These are phyloP conservation scores for Meteorus cinctellus DNA, from an alignment of 2,888 invertebrate genomes.

Conservation along the genomic window DNA sequence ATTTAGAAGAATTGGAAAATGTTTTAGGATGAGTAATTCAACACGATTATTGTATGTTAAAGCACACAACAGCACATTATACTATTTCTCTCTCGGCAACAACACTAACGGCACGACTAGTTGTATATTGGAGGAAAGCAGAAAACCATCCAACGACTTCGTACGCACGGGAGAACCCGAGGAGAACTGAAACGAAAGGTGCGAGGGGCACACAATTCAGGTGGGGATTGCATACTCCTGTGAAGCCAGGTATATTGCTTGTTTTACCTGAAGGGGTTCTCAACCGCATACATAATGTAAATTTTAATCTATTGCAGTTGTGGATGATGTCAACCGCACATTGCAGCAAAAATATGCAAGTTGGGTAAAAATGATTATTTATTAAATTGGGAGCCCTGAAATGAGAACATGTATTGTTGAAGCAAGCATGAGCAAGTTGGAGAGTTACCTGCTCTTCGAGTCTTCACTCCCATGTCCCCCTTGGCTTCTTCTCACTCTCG, in stretches of 20 bases:
- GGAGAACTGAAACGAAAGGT: constrained; percentile 37
- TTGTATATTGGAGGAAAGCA: constrained; percentile 37
- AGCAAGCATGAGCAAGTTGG: constrained; percentile 25
- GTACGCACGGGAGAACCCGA: constrained; percentile 38
- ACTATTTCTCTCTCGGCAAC: constrained; percentile 38
- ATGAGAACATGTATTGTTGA: constrained; percentile 47
- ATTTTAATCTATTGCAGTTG: not conserved
- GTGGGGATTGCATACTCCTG: constrained; percentile 51
- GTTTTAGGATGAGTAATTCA: constrained; percentile 28
- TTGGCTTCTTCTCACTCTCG: constrained; percentile 13
- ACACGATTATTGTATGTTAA: constrained; percentile 33
- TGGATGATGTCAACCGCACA: not conserved
- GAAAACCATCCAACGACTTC: constrained; percentile 28
- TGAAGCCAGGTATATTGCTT: constrained; percentile 55
- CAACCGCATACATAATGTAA: constrained; percentile 49
- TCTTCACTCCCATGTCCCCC: constrained; percentile 24
- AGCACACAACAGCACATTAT: constrained; percentile 46
- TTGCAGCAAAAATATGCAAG: not conserved
- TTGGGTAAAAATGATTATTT: constrained; percentile 10
- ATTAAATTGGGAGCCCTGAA: constrained; percentile 16
- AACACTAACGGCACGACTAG: constrained; percentile 39
- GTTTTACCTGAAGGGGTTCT: constrained; percentile 58
- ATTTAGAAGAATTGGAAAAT: constrained; percentile 30
- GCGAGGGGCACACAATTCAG: constrained; percentile 37
- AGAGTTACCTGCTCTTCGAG: constrained; percentile 42